Evolutionary conservation across 2,888 invertebrate genomes (phyloP), one percentile per base, ranked within the genome.

Genomic region (Kryphioiulus occultus): DNA sequence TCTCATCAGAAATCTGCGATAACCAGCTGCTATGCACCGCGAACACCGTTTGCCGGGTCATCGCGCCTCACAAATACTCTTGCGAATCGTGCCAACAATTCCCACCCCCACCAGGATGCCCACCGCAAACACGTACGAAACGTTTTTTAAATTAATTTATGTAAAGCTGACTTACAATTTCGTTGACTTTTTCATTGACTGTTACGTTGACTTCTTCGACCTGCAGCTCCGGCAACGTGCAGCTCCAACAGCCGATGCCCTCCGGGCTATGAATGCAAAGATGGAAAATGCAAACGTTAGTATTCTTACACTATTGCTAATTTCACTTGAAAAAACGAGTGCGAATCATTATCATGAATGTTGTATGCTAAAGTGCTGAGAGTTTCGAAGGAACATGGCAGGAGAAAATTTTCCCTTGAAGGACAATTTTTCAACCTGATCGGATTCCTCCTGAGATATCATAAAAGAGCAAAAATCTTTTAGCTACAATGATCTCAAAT

Each of bases 1-100:
- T 30, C n/a, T 17, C 4, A 89, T 15, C 88, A 92, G 95, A 97
- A 93, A 97, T 97, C 32, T 98, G 98, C 91, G 93, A 94, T 89
- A 94, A 93, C 44, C 94, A 95, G 89, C 95, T 95, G 89, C 94
- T 95, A n/a, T 91, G 97, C 91, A 97, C 97, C 12, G 95, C 96
- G 0, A 97, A 97, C 91, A 95, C 97, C 0, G 93, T 96, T 39
- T 97, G 97, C 44, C 78, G 85, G 19, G 87, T 87, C n/a, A 87
- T 85, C 39, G 85, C 32, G 17, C 59, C 85, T 47, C 88, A 88
- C 85, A 86, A 88, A 30, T 86, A 88, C 68, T 86, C 88, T 1
- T 88, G 88, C 42, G 86, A 86, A 26, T 88, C 88, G 83, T 88
- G 88, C 42, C 42, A 47, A 3, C 86, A 88, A 19, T 42, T 86